These are phyloP conservation scores for Stenolophus ochropezus DNA, from an alignment of 2,888 invertebrate species.

Conservation along the genomic window DNA sequence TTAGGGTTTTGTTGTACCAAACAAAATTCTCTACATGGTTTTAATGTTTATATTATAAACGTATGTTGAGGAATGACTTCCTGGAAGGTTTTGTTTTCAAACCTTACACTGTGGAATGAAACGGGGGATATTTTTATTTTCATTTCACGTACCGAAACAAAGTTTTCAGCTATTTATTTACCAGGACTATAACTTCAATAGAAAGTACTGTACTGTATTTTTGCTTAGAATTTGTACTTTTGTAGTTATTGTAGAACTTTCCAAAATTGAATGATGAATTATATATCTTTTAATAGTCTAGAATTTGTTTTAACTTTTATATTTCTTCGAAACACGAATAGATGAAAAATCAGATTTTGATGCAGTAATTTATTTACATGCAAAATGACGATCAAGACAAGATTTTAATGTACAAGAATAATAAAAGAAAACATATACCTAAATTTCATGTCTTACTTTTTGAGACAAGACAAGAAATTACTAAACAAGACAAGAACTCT, in stretches of 20 bases:
- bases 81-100: background rate
- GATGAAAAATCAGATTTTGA: too few species aligned
- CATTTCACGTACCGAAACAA: background rate
- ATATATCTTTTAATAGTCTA: too few species aligned
- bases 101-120: background rate
- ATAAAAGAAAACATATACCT: too few species aligned
- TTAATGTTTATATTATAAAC: slow-evolving; percentile 36
- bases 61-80: background rate
- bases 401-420: too few species aligned
- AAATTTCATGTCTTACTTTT: too few species aligned
- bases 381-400: too few species aligned
- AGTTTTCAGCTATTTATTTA: background rate
- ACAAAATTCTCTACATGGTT: background rate
- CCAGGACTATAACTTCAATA: background rate
- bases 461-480: too few species aligned
- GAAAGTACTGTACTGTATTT: background rate
- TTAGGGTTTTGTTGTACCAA: slow-evolving; percentile 16
- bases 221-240: background rate
- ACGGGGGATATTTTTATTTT: background rate
- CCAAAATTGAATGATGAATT: too few species aligned
- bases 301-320: too few species aligned
- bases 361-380: too few species aligned
- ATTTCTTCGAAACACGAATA: too few species aligned
- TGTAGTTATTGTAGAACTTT: background rate
- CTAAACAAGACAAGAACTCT: too few species aligned